phyloP scores from a whole-genome alignment of 2,797 vertebrate species.

The Argyrosomus regius region DNA sequence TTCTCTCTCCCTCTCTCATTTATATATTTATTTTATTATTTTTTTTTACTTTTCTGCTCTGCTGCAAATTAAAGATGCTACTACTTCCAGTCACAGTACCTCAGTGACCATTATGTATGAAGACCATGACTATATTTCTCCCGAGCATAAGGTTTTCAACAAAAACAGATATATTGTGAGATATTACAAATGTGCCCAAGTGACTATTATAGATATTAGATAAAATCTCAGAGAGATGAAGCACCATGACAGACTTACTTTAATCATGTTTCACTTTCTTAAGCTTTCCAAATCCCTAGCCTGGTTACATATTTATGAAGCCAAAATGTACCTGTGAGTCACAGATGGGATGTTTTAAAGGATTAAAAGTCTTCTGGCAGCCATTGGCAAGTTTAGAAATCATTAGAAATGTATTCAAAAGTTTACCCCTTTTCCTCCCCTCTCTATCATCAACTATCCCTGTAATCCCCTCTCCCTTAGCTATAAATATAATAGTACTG shows the following conservation, averaged over 20 bases:
- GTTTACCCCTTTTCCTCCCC: constrained; percentile 13
- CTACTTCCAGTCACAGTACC: constrained; percentile 31
- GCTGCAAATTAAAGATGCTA: constrained; percentile 45
- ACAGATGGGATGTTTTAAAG: constrained; percentile 45
- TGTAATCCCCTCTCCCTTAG: constrained; percentile 1
- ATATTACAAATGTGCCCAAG: constrained; percentile 38
- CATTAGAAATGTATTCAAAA: constrained; percentile 50
- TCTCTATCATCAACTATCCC: neutral
- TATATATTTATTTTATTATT: constrained; percentile 10
- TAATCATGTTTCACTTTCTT: constrained; percentile 70
- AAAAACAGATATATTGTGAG: constrained; percentile 42
- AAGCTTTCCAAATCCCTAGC: constrained; percentile 60
- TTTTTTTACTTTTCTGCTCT: constrained; percentile 11
- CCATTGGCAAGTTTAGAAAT: constrained; percentile 61
- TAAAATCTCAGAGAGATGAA: constrained; percentile 54
- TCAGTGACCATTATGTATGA: constrained; percentile 47
- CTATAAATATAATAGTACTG: constrained; percentile 12
- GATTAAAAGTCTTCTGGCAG: constrained; percentile 58
- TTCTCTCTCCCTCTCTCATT: constrained; percentile 13
- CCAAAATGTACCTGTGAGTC: constrained; percentile 61
- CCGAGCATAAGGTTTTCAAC: constrained; percentile 1
- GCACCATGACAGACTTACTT: constrained; percentile 56
- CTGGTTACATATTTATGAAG: constrained; percentile 68
- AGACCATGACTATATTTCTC: constrained; percentile 41
- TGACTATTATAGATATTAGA: constrained; percentile 60